phyloP scores from a whole-genome alignment of 2,113 vertebrate genomes.

The Syngnathus floridae region DNA sequence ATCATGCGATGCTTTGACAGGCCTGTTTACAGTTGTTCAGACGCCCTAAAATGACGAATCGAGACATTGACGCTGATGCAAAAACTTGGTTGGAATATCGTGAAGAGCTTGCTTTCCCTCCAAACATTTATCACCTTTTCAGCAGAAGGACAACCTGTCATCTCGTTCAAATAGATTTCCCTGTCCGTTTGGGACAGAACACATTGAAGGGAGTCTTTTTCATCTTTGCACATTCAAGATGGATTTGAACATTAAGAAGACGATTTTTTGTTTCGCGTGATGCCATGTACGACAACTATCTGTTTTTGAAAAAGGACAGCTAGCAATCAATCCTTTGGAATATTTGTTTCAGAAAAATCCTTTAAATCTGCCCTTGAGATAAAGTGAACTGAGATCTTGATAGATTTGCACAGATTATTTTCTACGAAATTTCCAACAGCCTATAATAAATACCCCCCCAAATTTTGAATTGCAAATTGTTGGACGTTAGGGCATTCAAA shows the following conservation, averaged over 20 bases:
- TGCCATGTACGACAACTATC: neutral
- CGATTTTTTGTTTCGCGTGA: neutral
- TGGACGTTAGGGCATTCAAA: neutral
- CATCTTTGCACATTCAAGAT: neutral
- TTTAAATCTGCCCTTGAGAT: no score
- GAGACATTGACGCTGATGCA: neutral
- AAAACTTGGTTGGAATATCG: constrained; percentile 21
- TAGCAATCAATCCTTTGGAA: neutral
- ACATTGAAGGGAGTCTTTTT: neutral
- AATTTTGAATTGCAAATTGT: neutral
- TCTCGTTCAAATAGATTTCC: neutral
- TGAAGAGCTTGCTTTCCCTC: neutral
- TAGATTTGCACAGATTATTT: no score
- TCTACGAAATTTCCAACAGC: no score
- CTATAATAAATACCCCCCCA: no score
- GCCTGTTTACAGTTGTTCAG: constrained; percentile 11
- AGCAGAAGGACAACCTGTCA: constrained; percentile 1
- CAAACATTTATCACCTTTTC: neutral
- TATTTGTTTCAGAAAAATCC: no score
- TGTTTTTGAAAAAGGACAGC: no score
- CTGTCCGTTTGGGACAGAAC: neutral
- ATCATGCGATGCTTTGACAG: constrained; percentile 31
- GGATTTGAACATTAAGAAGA: neutral
- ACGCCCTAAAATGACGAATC: constrained; percentile 18
- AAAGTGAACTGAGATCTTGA: no score